Evolutionary conservation across 2,113 vertebrate genomes (phyloP), one percentile per base, ranked within the genome.

Genomic region (Dasyprocta punctata): DNA sequence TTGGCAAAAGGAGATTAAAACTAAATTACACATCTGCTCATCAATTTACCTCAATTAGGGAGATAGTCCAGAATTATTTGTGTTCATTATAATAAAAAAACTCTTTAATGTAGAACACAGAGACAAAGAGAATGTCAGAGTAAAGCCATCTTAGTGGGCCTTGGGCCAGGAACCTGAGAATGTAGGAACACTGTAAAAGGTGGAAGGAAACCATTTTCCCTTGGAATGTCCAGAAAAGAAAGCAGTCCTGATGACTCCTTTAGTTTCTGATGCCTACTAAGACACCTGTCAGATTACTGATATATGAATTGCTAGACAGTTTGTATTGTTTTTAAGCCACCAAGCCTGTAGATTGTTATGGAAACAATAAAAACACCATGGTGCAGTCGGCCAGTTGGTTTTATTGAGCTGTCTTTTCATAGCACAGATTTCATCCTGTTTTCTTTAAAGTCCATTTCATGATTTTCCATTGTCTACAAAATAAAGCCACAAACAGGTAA

Each of bases 301-400:
- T 3, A 5, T 36, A 52, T 36, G 47, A 33, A 36, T 36, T 20
- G 30, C 54, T 54, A 54, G 77, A 73, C 47, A 69, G 5, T 95
- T 54, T 91, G 28, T 94, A 56, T 92, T 92, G 19, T 69, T 61
- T 49, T 85, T 60, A 92, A 94, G 73, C 44, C 73, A 56, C 16
- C 49, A 30, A 69, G 28, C 12, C 49, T 38, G n/a, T 85, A 12
- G 85, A 85, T 26, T 91, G 49, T 84, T 65, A 61, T 24, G 36
- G 22, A 24, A 54, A 3, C 71, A 89, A 24, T 67, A 81, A 93
- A 85, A 93, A 36, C 8, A 7, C 33, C 33, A 75, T 69, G 22
- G 30, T 92, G 36, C 7, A 36, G 2, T 44, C 54, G 7, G 26
- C n/a, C 26, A 19, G 22, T 77, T 80, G 22, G n/a, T 49, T 73